These are phyloP conservation scores for Drosophila mayri DNA, from an alignment of 1,140 invertebrate species.

Conservation along the genomic window DNA sequence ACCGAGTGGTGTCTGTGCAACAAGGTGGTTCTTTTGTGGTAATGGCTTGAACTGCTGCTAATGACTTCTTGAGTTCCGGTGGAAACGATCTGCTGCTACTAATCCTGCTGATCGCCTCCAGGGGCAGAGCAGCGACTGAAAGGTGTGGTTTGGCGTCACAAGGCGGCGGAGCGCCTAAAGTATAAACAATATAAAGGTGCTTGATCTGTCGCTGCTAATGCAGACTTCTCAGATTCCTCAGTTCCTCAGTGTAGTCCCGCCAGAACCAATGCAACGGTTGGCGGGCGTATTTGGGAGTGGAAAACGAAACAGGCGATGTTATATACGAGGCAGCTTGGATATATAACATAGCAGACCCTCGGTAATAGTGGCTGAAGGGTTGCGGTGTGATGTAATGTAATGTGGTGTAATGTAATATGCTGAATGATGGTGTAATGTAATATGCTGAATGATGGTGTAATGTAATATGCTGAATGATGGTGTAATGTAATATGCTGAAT, in stretches of 20 bases:
- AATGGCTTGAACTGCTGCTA: neutral
- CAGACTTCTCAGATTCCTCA: neutral
- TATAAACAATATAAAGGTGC: neutral
- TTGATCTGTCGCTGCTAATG: neutral
- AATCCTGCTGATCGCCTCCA: neutral
- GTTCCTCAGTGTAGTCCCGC: neutral
- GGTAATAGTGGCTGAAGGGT: neutral
- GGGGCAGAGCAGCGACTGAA: neutral
- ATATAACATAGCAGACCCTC: neutral
- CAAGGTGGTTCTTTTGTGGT: neutral
- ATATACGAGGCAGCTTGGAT: neutral
- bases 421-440: no score
- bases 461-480: no score
- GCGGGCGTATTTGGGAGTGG: neutral
- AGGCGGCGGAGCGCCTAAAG: neutral
- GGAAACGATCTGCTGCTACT: neutral
- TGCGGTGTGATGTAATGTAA: no score
- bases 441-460: no score
- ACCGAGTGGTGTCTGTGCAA: neutral
- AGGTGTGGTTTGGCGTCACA: neutral
- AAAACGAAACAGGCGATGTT: conserved; percentile 12
- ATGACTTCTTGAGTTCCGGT: neutral
- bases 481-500: no score
- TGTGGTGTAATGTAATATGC: no score
- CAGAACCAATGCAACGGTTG: neutral